phyloP scores from a whole-genome alignment of 2,113 vertebrate genomes.

The Oophaga pumilio region DNA sequence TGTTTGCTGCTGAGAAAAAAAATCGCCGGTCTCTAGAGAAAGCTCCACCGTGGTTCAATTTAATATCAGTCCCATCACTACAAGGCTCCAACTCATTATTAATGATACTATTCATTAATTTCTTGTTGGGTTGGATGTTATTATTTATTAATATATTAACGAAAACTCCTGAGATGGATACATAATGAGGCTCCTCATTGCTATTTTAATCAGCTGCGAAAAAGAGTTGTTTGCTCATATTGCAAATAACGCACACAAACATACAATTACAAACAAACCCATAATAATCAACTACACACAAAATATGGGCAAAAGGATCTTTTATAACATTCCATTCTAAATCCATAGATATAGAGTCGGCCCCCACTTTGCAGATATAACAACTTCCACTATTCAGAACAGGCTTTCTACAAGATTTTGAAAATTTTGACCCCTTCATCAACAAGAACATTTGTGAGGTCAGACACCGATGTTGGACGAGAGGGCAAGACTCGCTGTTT shows the following conservation, averaged over 20 bases:
- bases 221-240: conserved; percentile 78
- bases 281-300: not conserved
- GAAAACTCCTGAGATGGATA: conserved; percentile 93
- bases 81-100: conserved; percentile 98
- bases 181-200: conserved; percentile 92
- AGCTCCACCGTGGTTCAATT: conserved; percentile 96
- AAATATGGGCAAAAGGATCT: too few relatives aligned
- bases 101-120: conserved; percentile 99
- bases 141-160: conserved; percentile 99
- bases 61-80: conserved; percentile 99
- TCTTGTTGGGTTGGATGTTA: conserved; percentile 98
- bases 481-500: too few relatives aligned
- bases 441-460: too few relatives aligned
- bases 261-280: not conserved
- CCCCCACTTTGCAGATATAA: too few relatives aligned
- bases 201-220: conserved; percentile 65
- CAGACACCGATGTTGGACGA: too few relatives aligned
- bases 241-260: not conserved
- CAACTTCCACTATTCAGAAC: too few relatives aligned
- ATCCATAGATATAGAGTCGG: too few relatives aligned
- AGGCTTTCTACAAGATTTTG: too few relatives aligned
- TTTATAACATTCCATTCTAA: too few relatives aligned
- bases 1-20: conserved; percentile 95
- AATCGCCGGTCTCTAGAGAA: conserved; percentile 97
- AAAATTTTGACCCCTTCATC: too few relatives aligned